Evolutionary conservation across 1,140 invertebrate species (phyloP).

Genomic region (Macrotrachela quadricornifera): DNA sequence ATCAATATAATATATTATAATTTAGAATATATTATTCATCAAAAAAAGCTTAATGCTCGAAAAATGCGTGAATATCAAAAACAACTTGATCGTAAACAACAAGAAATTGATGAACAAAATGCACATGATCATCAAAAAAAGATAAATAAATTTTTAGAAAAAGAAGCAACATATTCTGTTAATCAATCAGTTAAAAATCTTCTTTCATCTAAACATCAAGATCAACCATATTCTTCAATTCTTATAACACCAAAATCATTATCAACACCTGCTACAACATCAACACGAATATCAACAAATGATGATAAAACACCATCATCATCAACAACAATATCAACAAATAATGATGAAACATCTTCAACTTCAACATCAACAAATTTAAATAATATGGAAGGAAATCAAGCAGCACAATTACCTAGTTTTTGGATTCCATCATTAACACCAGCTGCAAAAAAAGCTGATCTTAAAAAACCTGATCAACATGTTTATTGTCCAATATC

Average conservation of each 20-base stretch:
- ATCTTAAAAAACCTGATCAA: conserved; percentile 38
- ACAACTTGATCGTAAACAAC: conserved; percentile 39
- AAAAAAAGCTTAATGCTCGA: conserved; percentile 70
- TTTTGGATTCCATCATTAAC: conserved; percentile 91
- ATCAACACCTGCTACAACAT: not conserved
- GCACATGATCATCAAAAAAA: conserved; percentile 47
- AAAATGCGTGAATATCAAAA: conserved; percentile 82
- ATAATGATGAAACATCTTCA: too few relatives aligned
- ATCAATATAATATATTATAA: too few relatives aligned
- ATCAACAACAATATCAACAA: too few relatives aligned
- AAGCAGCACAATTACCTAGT: conserved; percentile 58
- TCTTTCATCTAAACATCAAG: not conserved
- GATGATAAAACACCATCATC: conserved; percentile 2
- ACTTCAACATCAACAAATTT: conserved; percentile 9
- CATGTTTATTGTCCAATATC: conserved; percentile 77
- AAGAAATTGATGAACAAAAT: conserved; percentile 40
- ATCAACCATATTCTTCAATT: not conserved
- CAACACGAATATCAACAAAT: not conserved
- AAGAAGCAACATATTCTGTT: conserved; percentile 27
- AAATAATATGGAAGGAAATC: conserved; percentile 25
- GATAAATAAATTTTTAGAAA: conserved; percentile 51
- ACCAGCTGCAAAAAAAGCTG: conserved; percentile 30
- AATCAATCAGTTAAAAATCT: not conserved
- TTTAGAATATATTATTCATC: conserved; percentile 74
- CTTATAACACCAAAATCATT: not conserved